Conservation (phyloP, 2,113 vertebrate species). For the Hemichromis elongatus region DNA sequence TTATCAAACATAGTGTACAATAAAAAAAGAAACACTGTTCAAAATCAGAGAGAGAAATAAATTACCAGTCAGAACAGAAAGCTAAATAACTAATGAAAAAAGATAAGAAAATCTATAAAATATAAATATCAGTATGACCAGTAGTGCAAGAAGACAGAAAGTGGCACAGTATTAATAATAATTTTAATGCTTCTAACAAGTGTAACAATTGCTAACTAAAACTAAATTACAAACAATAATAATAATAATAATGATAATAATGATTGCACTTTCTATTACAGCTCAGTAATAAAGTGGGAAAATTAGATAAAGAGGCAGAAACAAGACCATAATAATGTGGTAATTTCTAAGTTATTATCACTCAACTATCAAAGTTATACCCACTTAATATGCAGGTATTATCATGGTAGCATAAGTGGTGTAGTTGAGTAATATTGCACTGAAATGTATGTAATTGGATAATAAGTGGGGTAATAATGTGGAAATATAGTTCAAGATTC, state of each 20-base stretch:
- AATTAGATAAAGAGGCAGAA: neutral
- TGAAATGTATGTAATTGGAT: neutral
- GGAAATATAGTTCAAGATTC: neutral
- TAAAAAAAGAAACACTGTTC: neutral
- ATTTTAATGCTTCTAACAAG: neutral
- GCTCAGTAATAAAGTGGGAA: neutral
- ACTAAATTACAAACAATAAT: neutral
- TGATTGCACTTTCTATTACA: neutral
- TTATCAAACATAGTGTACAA: neutral
- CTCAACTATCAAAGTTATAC: neutral
- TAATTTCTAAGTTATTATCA: neutral
- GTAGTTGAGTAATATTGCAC: neutral
- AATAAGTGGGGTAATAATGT: neutral
- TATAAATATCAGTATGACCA: neutral
- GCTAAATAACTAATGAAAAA: neutral
- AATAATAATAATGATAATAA: neutral
- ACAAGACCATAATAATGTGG: neutral
- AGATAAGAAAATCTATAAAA: neutral
- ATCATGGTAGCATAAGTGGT: neutral
- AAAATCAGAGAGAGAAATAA: neutral
- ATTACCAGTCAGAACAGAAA: neutral
- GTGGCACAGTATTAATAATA: neutral
- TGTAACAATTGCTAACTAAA: neutral
- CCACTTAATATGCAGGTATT: neutral
- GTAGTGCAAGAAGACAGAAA: neutral